Base-by-base conservation (phyloP, 2,113 vertebrate species). In the Pristiophorus japonicus region DNA sequence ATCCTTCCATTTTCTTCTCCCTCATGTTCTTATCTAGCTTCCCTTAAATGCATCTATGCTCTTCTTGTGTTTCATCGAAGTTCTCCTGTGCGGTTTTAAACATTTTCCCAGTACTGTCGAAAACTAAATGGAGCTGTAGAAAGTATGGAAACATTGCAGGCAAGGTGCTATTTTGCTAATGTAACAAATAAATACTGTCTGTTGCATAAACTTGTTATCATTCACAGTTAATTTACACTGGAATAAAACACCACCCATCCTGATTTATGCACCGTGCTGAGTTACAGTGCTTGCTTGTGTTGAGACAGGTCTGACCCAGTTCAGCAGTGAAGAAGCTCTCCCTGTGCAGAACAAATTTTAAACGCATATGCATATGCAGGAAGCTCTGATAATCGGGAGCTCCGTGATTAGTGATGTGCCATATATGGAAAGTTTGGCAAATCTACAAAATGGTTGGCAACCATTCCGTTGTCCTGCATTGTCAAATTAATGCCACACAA, bases 201-300 rank as follows among this genome's bases (percentile, higher is more conserved):
- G 59, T 38, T 92, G 88, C 88, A 92, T 92, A 63, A 63, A 59
- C 20, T 55, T 92, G 88, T 92, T 92, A 92, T 63, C 65, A 92
- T 63, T 92, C 88, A 92, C 88, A 92, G 88, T 92, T 92, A 92
- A 92, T 92, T 92, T 92, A 38, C 88, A 92, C 88, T 63, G 88
- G 34, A 63, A 62, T 92, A 6, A 92, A 92, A 63, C 88, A 92
- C 88, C 59, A 90, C 55, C 62, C 34, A 10, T 92, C 34, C 88
- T 92, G 88, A 92, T 92, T 92, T 63, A 92, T 63, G 88, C 88
- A 63, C 16, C 63, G 59, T 18, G 6, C 78, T 81, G 78, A 81
- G 78, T 81, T 81, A 38, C 62, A 92, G 55, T 38, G n/a, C 34
- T 34, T n/a, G 62, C 59, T 16, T 92, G 88, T 38, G 1, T n/a